A percentile compares a stretch with the other conserved stretches of the same genome.
These are phyloP conservation scores for Bhutanitis thaidina DNA, from an alignment of 2,888 invertebrate species.

Conservation along the genomic window DNA sequence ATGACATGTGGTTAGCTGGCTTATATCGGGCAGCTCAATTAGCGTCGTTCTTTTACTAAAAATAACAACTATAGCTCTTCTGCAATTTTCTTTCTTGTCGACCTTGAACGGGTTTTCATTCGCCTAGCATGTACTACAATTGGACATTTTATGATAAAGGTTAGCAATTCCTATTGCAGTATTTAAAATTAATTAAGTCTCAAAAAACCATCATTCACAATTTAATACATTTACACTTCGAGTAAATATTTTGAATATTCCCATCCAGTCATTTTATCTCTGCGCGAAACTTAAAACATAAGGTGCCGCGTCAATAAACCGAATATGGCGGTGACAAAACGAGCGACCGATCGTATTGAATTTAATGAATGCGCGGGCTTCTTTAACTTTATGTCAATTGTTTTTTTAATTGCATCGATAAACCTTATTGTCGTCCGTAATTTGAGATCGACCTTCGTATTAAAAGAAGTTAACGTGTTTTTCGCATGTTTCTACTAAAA, in stretches of 20 bases:
- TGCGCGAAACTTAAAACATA: constrained; percentile 7
- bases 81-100: too few relatives aligned
- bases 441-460: not conserved
- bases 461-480: constrained; percentile 3
- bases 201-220: too few relatives aligned
- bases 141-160: too few relatives aligned
- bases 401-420: constrained; percentile 19
- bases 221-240: too few relatives aligned
- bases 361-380: not conserved
- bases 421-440: constrained; percentile 1
- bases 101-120: too few relatives aligned
- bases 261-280: constrained; percentile 14
- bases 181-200: too few relatives aligned
- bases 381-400: constrained; percentile 13
- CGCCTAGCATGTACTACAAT: too few relatives aligned
- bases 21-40: too few relatives aligned
- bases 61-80: too few relatives aligned
- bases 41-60: too few relatives aligned
- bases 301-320: constrained; percentile 21
- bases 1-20: too few relatives aligned
- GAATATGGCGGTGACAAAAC: constrained; percentile 21
- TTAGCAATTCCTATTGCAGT: too few relatives aligned
- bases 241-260: not conserved
- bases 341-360: constrained; percentile 8
- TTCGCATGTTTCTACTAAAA: constrained; percentile 1